phyloP scores from a whole-genome alignment of 1,140 invertebrate species.

The Calycopis cecrops region DNA sequence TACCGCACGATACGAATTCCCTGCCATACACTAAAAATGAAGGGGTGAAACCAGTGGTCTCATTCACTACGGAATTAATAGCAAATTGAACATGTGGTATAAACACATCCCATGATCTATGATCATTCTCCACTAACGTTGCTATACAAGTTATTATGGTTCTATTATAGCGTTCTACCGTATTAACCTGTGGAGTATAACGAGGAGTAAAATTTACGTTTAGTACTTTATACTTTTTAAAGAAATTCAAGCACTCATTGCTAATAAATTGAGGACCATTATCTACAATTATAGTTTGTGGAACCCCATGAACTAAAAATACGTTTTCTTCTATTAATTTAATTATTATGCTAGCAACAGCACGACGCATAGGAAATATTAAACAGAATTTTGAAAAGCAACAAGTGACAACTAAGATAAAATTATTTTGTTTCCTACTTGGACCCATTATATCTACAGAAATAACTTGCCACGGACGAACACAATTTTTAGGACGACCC shows the following conservation, averaged over 20 bases:
- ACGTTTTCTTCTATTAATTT: neutral
- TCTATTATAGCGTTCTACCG: conserved; percentile 24
- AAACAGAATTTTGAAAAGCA: neutral
- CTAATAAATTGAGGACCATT: neutral
- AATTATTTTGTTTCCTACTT: neutral
- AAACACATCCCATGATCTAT: conserved; percentile 44
- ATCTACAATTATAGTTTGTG: neutral
- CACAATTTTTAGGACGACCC: too few relatives aligned
- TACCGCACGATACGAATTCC: conserved; percentile 19
- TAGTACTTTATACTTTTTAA: neutral
- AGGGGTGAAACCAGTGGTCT: conserved; percentile 21
- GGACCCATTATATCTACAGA: too few relatives aligned
- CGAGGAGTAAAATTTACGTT: too few relatives aligned
- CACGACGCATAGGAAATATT: neutral
- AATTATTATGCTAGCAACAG: neutral
- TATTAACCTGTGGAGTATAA: conserved; percentile 21
- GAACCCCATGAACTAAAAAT: conserved; percentile 3
- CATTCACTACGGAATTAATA: conserved; percentile 26
- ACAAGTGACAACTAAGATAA: neutral
- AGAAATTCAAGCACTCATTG: neutral
- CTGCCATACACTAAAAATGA: conserved; percentile 22
- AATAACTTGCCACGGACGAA: too few relatives aligned
- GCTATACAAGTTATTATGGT: neutral
- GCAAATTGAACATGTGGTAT: conserved; percentile 41
- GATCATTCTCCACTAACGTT: conserved; percentile 37